Evolutionary conservation across 2,113 vertebrate genomes (phyloP).

Genomic region (Penelope pileata): DNA sequence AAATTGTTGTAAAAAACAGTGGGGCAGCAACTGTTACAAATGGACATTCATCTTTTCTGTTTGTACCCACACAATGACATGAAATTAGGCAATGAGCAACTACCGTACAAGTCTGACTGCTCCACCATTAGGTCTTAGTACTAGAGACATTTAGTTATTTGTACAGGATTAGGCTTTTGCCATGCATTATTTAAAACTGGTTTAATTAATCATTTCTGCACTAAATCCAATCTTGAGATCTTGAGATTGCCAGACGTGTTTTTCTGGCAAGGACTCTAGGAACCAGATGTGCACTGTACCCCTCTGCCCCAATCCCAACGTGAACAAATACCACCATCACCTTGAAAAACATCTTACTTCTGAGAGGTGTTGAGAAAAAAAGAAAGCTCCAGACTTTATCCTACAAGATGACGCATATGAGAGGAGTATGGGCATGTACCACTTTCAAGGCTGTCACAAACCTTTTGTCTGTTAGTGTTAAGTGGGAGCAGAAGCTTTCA

Average conservation of each 20-base stretch:
- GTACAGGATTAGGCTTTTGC: background rate
- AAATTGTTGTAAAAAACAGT: background rate
- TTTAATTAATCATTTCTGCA: rapidly evolving
- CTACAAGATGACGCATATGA: background rate
- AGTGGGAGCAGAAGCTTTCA: background rate
- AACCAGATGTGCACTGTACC: background rate
- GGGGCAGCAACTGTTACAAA: background rate
- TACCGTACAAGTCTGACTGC: background rate
- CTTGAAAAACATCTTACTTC: background rate
- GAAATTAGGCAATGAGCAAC: background rate
- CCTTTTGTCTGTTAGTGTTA: constrained; percentile 8
- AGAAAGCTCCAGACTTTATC: background rate
- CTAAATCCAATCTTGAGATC: background rate
- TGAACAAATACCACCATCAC: background rate
- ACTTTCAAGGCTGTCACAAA: background rate
- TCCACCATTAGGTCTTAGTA: background rate
- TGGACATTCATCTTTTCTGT: background rate
- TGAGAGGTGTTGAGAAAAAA: background rate
- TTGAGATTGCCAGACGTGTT: background rate
- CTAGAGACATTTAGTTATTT: background rate
- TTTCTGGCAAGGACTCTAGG: background rate
- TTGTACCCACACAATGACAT: background rate
- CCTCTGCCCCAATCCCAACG: background rate
- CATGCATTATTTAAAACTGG: background rate
- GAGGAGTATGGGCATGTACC: background rate